Evolutionary conservation across 2,113 vertebrate species (phyloP), one percentile per base, ranked within the genome.

Genomic region (Gobio gobio): DNA sequence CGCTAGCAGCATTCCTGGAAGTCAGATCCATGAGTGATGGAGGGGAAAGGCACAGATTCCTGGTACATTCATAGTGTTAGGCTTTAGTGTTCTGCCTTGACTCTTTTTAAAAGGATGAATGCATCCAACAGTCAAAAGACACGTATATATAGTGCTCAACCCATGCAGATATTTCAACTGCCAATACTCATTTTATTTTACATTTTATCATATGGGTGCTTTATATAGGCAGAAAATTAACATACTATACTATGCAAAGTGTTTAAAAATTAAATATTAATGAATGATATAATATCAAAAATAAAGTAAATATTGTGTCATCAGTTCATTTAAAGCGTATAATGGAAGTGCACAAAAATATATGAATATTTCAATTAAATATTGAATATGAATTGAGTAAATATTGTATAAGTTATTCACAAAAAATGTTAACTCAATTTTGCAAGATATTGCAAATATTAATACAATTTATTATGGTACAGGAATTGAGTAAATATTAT

Each of bases 1-100:
- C 49, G 59, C 45, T 75, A 64, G 84, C 76, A 58, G 79, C 3
- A 26, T 83, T 83, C 74, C 63, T 64, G 87, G 80, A 88, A 88
- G 73, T 86, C 66, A 36, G 58, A 22, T 66, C 22, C 36, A 36
- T 75, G 74, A 81, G 79, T 63, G 43, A 58, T 20, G 22, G 56
- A 51, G 43, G 26, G 9, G 51, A 51, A 64, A 47, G 68, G 63
- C 18, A 0, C 51, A 40, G 86, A 84, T 84, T 85, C 72, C 86
- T 61, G 61, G 72, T 61, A 77, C 68, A 20, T 83, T 56, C 20
- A 6, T 8, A 76, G 18, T 72, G 26, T 10, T 80, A 0, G 68
- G 36, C 10, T 43, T 40, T 12, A 43, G 20, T n/a, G 18, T 22
- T 72, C 36, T 72, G 36, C 20, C 22, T 10, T 4, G 18, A 2